A percentile compares a stretch with the other conserved stretches of the same genome.
These are phyloP conservation scores for Enteromius afrohamiltoni DNA, from an alignment of 2,797 vertebrate species.

Conservation along the genomic window DNA sequence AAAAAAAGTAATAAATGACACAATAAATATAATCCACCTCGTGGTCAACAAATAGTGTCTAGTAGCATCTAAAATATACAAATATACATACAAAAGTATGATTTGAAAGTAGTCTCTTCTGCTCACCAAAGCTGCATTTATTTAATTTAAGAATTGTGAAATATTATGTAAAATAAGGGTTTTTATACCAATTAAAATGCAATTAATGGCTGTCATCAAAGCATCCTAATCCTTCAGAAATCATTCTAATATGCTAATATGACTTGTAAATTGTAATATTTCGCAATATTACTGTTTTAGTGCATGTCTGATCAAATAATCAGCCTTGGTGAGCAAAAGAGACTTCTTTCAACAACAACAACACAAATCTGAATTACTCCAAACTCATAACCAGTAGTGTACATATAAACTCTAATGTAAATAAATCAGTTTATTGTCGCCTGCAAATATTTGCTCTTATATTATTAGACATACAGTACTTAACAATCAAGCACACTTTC, in stretches of 20 bases:
- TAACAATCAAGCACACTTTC: no score
- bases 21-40: no score
- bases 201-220: background rate
- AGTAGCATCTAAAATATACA: background rate
- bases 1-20: no score
- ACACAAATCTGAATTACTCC: background rate
- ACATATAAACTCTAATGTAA: no score
- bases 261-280: background rate
- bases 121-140: background rate
- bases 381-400: background rate
- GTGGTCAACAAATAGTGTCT: background rate
- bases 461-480: no score
- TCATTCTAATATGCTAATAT: background rate
- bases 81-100: no score
- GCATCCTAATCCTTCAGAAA: background rate
- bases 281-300: background rate
- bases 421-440: no score
- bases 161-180: background rate
- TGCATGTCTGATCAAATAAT: background rate
- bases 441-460: no score
- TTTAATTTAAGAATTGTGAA: background rate
- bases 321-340: background rate
- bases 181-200: background rate
- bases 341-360: background rate
- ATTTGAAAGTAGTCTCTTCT: background rate